Evolutionary conservation across 2,888 invertebrate genomes (phyloP), one percentile per base, ranked within the genome.

Genomic region (Incurvaria masculella): DNA sequence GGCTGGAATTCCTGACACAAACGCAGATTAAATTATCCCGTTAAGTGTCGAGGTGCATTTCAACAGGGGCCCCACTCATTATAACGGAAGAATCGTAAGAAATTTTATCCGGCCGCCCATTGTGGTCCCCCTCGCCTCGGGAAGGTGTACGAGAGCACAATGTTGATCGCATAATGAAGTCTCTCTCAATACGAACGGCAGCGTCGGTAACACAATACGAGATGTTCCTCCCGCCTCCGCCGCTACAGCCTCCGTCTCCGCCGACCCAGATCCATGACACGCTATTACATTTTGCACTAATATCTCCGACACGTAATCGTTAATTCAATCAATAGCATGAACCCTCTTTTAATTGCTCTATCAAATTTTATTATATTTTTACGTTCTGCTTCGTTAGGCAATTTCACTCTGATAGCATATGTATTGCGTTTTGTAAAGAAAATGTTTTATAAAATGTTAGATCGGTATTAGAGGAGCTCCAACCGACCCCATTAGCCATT

Each of bases 161-260:
- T n/a, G n/a, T n/a, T n/a, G n/a, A n/a, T n/a, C n/a, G n/a, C n/a
- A 76, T 76, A 78, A 78, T 76, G 73, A 76, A 76, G 74, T 74
- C 76, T 74, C 63, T 69, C 62, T 66, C 69, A 66, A 75, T 74
- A 74, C 75, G 73, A 74, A 73, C 69, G 69, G 68, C 65, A 70
- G 73, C 72, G 74, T 68, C 62, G 59, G 76, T 69, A 76, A 78
- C 66, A 75, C 71, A 75, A 78, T 76, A 74, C 74, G 65, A 57
- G 70, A 72, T 76, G 76, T 75, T 78, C 75, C 76, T 71, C 75
- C n/a, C n/a, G n/a, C n/a, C n/a, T n/a, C n/a, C n/a, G n/a, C n/a
- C n/a, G n/a, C n/a, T n/a, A n/a, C n/a, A n/a, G n/a, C n/a, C n/a
- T n/a, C n/a, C n/a, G n/a, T n/a, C n/a, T n/a, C n/a, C 67, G 65